Conservation (phyloP, 1,140 invertebrate species). For the Bradysia coprophila region DNA sequence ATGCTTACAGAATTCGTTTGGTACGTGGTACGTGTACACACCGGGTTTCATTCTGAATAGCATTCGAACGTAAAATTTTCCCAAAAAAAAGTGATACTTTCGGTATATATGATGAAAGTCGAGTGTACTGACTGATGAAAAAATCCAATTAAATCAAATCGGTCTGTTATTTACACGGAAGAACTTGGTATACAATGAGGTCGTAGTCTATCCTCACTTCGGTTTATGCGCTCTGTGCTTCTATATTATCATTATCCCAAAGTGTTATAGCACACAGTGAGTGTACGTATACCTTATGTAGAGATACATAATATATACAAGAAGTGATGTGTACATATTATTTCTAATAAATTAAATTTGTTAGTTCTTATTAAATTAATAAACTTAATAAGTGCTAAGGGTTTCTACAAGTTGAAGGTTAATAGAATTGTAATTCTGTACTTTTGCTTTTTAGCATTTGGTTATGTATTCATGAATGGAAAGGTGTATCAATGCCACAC, state of each 20-base stretch:
- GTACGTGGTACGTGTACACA: neutral
- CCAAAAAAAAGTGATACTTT: neutral
- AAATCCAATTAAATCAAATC: neutral
- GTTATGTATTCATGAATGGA: too few relatives aligned
- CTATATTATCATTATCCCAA: neutral
- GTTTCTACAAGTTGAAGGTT: neutral
- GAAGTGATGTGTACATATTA: too few relatives aligned
- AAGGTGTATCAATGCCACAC: too few relatives aligned
- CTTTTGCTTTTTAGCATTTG: neutral
- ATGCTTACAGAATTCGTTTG: neutral
- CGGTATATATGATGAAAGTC: neutral
- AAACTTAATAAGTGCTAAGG: constrained; percentile 3
- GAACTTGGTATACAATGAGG: constrained; percentile 1
- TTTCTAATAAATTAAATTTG: constrained; percentile 4
- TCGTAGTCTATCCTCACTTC: neutral
- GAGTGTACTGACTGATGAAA: too few relatives aligned
- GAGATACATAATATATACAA: neutral
- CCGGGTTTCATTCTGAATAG: too few relatives aligned
- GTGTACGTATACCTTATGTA: too few relatives aligned
- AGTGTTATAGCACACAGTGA: neutral
- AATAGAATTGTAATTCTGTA: neutral
- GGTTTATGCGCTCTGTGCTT: neutral
- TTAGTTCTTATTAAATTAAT: constrained; percentile 4
- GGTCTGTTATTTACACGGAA: neutral
- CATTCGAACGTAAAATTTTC: too few relatives aligned